Conservation (phyloP, 2,888 invertebrate genomes). For the Agriopis marginaria region DNA sequence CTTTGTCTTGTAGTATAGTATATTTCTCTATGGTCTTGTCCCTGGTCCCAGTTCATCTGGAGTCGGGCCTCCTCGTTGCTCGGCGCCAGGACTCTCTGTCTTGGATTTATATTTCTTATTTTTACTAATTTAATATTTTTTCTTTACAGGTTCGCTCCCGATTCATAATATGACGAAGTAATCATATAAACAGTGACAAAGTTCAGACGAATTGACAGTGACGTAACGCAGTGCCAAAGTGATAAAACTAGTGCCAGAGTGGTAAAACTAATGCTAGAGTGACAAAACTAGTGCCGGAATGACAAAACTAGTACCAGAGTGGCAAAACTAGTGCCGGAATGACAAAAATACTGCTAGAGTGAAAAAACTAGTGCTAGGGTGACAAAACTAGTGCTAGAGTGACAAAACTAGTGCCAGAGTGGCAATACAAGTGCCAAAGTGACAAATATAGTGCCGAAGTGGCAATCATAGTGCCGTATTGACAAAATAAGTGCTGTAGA, state of each 20-base stretch:
- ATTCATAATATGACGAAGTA: slow-evolving; percentile 8
- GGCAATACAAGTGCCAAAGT: slow-evolving; percentile 11
- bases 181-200: slow-evolving; percentile 21
- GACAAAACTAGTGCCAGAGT: slow-evolving; percentile 44
- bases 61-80: too few species aligned
- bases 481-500: slow-evolving; percentile 38
- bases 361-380: slow-evolving; percentile 9
- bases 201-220: slow-evolving; percentile 5
- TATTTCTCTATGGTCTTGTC: too few species aligned
- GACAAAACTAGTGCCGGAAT: slow-evolving; percentile 37
- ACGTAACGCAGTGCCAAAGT: slow-evolving; percentile 32
- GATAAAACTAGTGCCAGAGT: not conserved
- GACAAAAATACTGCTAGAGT: slow-evolving; percentile 15
- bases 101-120: not conserved
- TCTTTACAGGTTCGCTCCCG: slow-evolving; percentile 18
- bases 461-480: slow-evolving; percentile 22
- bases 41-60: too few species aligned
- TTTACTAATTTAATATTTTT: not conserved
- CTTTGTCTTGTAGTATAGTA: too few species aligned
- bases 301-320: slow-evolving; percentile 41
- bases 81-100: too few species aligned
- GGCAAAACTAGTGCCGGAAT: slow-evolving; percentile 44
- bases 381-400: slow-evolving; percentile 42
- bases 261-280: slow-evolving; percentile 22
- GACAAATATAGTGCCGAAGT: slow-evolving; percentile 17